Evolutionary conservation across 2,888 invertebrate genomes (phyloP), one percentile per base, ranked within the genome.

Genomic region (Dicyrtoma fusca): DNA sequence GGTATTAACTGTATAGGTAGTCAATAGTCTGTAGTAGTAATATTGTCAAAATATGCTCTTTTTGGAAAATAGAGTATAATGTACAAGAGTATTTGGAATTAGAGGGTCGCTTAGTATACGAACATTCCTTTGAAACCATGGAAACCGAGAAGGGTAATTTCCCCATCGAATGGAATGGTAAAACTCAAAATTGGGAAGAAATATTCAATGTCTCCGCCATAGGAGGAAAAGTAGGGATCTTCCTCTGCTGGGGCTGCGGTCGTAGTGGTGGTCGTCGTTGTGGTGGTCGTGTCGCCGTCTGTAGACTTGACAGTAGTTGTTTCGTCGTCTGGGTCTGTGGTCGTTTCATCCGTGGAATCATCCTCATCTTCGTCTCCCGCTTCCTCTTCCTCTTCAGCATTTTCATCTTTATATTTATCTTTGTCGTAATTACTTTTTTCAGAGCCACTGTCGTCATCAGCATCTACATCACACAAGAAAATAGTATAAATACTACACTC

Each of bases 141-240:
- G 65, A 79, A 79, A 47, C 79, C 77, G 6, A 77, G 49, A 21
- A 77, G 69, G 14, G 77, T 77, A 61, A 77, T 79, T 75, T 77
- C 77, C 19, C 76, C 76, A 64, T 79, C 79, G 34, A 77, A 79
- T 45, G 79, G 79, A 61, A 79, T 79, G 17, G 75, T 76, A 68
- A 79, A 76, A 11, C 69, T 65, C 25, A 76, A 53, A 8, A 77
- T 61, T 11, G 77, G 77, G 69, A 74, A 77, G 55, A 79, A 79
- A 72, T 79, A 79, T 72, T 79, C 79, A 64, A 79, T 77, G 71
- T 79, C 77, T 11, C 77, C 79, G 53, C 77, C 79, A 53, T 79
- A 77, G 44, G 64, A 61, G 8, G 75, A 45, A 26, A 77, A 79
- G 57, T 77, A 77, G 23, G 59, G 65, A 47, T 77, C 74, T 21